Evolutionary conservation across 1,140 invertebrate species (phyloP).

Genomic region (Drosophila athabasca): DNA sequence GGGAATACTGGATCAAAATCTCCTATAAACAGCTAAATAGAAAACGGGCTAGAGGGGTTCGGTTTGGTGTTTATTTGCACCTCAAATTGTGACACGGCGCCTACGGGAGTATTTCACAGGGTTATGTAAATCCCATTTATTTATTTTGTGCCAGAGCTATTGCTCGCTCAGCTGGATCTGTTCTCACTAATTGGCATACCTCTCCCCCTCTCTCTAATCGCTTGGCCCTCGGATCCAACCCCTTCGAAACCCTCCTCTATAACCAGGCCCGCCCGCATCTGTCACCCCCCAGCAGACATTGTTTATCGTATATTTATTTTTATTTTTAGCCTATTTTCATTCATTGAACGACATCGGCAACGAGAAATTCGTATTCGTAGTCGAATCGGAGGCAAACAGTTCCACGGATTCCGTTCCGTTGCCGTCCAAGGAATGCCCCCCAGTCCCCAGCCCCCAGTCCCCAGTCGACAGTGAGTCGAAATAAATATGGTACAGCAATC

Average conservation of each 20-base stretch:
- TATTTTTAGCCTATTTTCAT: conserved; percentile 49
- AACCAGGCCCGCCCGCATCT: conserved; percentile 41
- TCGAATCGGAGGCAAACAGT: neutral
- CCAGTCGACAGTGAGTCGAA: conserved; percentile 15
- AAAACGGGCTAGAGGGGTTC: too few relatives aligned
- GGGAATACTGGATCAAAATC: too few relatives aligned
- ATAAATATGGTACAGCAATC: conserved; percentile 35
- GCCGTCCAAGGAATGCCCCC: conserved; percentile 16
- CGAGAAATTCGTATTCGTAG: conserved; percentile 44
- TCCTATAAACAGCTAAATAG: too few relatives aligned
- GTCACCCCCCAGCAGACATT: conserved; percentile 49
- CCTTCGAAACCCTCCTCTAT: conserved; percentile 7
- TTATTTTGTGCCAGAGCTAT: conserved; percentile 13
- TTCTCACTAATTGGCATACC: conserved; percentile 46
- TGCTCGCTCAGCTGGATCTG: conserved; percentile 37
- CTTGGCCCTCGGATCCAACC: conserved; percentile 2
- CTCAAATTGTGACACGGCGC: neutral
- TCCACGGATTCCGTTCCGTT: neutral
- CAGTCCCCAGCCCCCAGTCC: neutral
- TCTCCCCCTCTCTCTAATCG: conserved; percentile 24
- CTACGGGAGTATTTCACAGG: conserved; percentile 14
- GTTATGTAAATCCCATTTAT: conserved; percentile 45
- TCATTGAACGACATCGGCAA: conserved; percentile 36
- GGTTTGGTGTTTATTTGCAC: conserved; percentile 19
- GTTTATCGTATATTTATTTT: conserved; percentile 43